Evolutionary conservation across 2,113 vertebrate genomes (phyloP).

Genomic region (Sminthopsis crassicaudata): DNA sequence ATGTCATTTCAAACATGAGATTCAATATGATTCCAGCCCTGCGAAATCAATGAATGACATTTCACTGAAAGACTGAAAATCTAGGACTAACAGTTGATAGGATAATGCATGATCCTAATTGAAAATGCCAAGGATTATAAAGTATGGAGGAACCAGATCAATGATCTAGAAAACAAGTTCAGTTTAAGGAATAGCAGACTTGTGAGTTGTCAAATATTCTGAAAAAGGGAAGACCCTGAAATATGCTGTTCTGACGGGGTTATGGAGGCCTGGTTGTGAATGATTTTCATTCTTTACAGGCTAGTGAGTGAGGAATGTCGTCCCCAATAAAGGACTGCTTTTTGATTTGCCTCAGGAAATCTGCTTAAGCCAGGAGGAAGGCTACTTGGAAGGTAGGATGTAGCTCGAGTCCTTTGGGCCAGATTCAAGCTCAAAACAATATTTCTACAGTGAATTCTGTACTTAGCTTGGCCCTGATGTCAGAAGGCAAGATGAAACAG

Average conservation of each 20-base stretch:
- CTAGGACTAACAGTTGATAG: constrained; percentile 28
- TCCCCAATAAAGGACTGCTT: constrained; percentile 11
- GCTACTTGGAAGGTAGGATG: not conserved
- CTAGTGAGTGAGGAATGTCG: not conserved
- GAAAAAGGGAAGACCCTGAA: constrained; percentile 4
- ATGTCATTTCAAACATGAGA: constrained; percentile 40
- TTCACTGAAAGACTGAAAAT: constrained; percentile 19
- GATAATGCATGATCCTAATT: constrained; percentile 41
- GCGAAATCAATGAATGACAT: not conserved
- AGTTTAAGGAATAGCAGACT: constrained; percentile 25
- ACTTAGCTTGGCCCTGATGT: constrained; percentile 22
- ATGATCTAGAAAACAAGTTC: constrained; percentile 58
- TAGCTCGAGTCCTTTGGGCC: constrained; percentile 13
- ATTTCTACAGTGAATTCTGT: constrained; percentile 20
- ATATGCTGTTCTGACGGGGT: constrained; percentile 57
- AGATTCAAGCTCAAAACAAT: constrained; percentile 23
- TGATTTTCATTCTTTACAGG: constrained; percentile 16
- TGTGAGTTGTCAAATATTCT: constrained; percentile 22
- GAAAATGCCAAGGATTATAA: constrained; percentile 35
- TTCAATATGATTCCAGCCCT: constrained; percentile 34
- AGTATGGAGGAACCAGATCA: constrained; percentile 45
- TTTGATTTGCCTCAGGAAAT: constrained; percentile 13
- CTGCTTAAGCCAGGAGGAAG: constrained; percentile 33
- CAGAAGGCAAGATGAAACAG: constrained; percentile 15
- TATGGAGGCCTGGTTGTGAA: constrained; percentile 12